Evolutionary conservation across 2,113 vertebrate species (phyloP).

Genomic region (Bujurquina vittata): DNA sequence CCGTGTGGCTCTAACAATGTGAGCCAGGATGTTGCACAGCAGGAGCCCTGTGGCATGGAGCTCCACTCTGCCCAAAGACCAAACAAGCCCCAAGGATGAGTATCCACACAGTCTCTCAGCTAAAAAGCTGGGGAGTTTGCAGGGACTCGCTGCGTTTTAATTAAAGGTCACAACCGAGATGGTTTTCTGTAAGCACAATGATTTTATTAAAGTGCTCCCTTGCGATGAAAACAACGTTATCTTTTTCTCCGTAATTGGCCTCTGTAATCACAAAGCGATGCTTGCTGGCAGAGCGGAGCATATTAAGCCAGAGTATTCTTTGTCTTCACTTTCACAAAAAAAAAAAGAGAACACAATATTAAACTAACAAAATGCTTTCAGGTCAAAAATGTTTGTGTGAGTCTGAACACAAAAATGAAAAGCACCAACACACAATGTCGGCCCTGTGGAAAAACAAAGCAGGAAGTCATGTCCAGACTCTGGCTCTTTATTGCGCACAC

Average conservation of each 20-base stretch:
- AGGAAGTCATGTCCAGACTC: conserved; percentile 12
- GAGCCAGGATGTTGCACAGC: conserved; percentile 35
- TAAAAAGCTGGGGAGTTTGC: conserved; percentile 24
- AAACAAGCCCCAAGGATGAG: conserved; percentile 37
- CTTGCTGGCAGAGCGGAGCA: not conserved
- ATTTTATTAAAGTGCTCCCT: conserved; percentile 33
- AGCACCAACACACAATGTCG: not conserved
- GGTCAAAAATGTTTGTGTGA: not conserved
- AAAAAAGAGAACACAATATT: not conserved
- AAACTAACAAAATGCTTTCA: not conserved
- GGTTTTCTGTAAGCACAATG: conserved; percentile 33
- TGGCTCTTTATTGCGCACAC: conserved; percentile 1
- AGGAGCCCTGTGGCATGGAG: conserved; percentile 17
- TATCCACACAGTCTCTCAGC: conserved; percentile 9
- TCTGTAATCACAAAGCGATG: conserved; percentile 8
- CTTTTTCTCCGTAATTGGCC: conserved; percentile 10
- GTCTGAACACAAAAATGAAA: not conserved
- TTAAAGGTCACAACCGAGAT: conserved; percentile 54
- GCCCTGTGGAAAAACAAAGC: conserved; percentile 26
- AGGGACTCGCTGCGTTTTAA: conserved; percentile 37
- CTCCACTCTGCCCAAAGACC: conserved; percentile 41
- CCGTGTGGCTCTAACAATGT: conserved; percentile 52
- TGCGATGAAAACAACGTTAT: conserved; percentile 6
- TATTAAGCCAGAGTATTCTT: not conserved
- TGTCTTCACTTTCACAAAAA: not conserved